Conservation (phyloP, 2,797 vertebrate genomes). For the Coregonus sp. region DNA sequence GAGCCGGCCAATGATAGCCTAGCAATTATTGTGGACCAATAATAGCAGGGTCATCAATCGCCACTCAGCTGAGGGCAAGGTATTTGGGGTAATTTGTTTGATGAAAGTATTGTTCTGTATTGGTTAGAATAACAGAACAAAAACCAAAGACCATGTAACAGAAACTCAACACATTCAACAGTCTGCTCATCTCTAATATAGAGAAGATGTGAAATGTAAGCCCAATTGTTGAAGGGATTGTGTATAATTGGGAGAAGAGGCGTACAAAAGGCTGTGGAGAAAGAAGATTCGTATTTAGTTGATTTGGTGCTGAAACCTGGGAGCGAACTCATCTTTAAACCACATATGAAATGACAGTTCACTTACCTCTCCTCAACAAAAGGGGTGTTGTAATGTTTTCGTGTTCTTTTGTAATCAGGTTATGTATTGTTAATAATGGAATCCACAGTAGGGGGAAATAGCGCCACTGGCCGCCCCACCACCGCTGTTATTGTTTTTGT, state of each 20-base stretch:
- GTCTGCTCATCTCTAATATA: not conserved
- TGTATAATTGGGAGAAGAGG: not conserved
- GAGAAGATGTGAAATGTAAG: not conserved
- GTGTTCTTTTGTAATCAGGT: not conserved
- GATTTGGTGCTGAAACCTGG: not conserved
- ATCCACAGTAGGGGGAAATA: too few species aligned
- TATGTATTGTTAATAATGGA: too few species aligned
- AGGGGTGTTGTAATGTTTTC: not conserved
- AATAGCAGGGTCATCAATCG: constrained; percentile 17
- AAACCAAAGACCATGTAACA: not conserved
- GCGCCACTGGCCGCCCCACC: too few species aligned
- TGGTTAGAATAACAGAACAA: not conserved
- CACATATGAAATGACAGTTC: not conserved
- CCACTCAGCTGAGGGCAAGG: constrained; percentile 3
- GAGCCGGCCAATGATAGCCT: constrained; percentile 11
- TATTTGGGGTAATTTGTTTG: not conserved
- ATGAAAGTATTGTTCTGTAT: not conserved
- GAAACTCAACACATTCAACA: not conserved
- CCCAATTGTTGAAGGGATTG: not conserved
- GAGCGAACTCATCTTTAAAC: too few species aligned
- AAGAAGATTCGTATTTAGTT: not conserved
- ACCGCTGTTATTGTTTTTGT: too few species aligned
- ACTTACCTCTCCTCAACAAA: not conserved
- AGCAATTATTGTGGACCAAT: constrained; percentile 21
- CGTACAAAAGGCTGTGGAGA: not conserved